These are phyloP conservation scores for Apistogramma diplotaenia DNA, from an alignment of 2,113 vertebrate species.

Conservation along the genomic window DNA sequence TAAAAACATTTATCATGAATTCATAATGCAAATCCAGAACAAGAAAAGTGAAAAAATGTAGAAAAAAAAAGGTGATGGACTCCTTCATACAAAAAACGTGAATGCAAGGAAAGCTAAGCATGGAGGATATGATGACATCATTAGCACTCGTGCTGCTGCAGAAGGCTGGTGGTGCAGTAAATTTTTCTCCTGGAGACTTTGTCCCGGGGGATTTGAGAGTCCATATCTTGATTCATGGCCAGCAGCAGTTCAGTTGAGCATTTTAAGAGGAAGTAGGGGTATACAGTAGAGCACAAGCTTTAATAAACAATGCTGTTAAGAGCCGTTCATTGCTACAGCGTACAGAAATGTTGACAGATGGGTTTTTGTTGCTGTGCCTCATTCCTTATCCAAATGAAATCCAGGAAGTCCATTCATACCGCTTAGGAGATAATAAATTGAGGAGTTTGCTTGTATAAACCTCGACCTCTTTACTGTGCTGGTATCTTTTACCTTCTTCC, in stretches of 20 bases:
- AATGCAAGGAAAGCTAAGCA: background rate
- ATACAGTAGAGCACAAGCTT: slow-evolving; percentile 27
- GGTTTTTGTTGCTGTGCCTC: slow-evolving; percentile 52
- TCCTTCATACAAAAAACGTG: background rate
- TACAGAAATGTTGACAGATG: slow-evolving; percentile 59
- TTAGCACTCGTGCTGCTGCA: background rate
- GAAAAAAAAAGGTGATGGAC: background rate
- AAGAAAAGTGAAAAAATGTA: background rate
- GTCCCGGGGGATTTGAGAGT: slow-evolving; percentile 34
- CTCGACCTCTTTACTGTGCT: slow-evolving; percentile 21
- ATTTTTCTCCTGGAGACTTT: slow-evolving; percentile 44
- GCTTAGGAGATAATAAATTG: slow-evolving; percentile 62
- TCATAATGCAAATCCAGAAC: too few relatives aligned
- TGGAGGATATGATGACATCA: background rate
- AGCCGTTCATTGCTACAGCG: slow-evolving; percentile 52
- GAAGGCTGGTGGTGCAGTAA: slow-evolving; percentile 19
- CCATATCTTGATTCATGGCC: slow-evolving; percentile 62
- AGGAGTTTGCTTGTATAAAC: slow-evolving; percentile 50
- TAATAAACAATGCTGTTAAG: slow-evolving; percentile 67
- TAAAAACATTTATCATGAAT: background rate
- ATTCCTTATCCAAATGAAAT: slow-evolving; percentile 75
- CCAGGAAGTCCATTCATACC: slow-evolving; percentile 63
- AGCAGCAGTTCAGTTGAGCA: slow-evolving; percentile 35
- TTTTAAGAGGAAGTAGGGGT: slow-evolving; percentile 50
- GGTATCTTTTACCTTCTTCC: background rate